Base-by-base conservation (phyloP, 2,113 vertebrate genomes). In the Larimichthys polyactis region DNA sequence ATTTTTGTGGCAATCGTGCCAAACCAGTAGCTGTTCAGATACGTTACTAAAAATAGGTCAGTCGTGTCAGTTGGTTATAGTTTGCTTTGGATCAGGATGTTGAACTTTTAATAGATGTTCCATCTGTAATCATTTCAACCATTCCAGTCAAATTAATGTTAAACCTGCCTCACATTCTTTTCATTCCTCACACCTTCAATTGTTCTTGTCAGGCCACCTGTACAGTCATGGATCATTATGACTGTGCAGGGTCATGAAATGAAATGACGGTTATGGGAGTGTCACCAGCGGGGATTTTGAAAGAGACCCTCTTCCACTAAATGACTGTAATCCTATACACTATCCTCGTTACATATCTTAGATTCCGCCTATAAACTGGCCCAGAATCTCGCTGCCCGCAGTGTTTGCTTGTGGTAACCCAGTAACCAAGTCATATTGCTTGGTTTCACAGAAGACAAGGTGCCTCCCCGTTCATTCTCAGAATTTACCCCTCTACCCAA, bases 261-360 rank as follows among this genome's bases (percentile, higher is more conserved):
- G 85, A 93, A 78, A 0, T 36, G 81, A 82, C 84, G 55, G 87
- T 93, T 90, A 90, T n/a, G 19, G 86, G 90, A 84, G 90, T 82
- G 83, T 74, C 82, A 81, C 78, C 17, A 3, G 29, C 3, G 92
- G 91, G 92, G 91, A 89, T 89, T 94, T 92, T 87, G 69, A 85
- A 9, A 78, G 2, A 79, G 75, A 86, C 81, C 87, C 84, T 62
- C 67, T 82, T 78, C 65, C 52, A 75, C 79, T 81, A 87, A 86
- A 93, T 93, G 90, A 93, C 89, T 92, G 72, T 75, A 20, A 79
- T 75, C 74, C 52, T 74, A 52, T 65, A 48, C 11, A 49, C 32
- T 40, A 68, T 86, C 83, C 71, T 51, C 32, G 4, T 85, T 65
- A 36, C 73, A 71, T 54, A 24, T 62, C 69, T 74, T 24, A 70